Evolutionary conservation across 2,113 vertebrate species (phyloP).

Genomic region (Hoplias malabaricus): DNA sequence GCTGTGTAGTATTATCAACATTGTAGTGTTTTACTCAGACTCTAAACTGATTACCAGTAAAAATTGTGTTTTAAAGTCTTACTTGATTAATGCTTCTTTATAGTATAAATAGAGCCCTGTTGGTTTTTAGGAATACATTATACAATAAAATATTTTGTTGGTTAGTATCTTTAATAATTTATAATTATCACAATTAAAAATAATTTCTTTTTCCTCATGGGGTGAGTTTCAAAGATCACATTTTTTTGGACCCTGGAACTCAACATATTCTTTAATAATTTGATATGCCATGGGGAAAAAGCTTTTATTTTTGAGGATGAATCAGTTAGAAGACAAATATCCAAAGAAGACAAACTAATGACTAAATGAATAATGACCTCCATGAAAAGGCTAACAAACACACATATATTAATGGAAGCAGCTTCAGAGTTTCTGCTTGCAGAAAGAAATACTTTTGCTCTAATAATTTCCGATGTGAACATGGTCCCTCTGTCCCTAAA

Average conservation of each 20-base stretch:
- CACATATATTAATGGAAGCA: not conserved
- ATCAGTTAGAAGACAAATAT: no score
- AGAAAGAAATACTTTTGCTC: not conserved
- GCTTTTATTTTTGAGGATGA: no score
- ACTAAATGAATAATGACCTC: not conserved
- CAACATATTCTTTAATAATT: no score
- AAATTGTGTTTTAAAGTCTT: no score
- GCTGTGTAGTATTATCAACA: not conserved
- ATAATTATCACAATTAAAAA: not conserved
- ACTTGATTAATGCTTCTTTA: no score
- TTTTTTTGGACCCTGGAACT: no score
- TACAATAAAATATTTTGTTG: not conserved
- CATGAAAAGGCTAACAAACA: not conserved
- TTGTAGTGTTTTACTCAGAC: no score
- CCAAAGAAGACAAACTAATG: not conserved
- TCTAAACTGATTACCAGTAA: no score
- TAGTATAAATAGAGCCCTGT: not conserved
- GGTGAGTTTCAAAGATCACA: not conserved
- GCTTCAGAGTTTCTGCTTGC: not conserved
- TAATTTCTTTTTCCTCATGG: not conserved
- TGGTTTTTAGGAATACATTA: no score
- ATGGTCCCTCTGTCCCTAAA: slow-evolving; percentile 14
- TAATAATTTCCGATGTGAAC: not conserved
- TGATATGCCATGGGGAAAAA: no score
- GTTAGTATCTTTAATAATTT: not conserved